Conservation (phyloP, 2,888 invertebrate genomes). For the Ischnura elegans region DNA sequence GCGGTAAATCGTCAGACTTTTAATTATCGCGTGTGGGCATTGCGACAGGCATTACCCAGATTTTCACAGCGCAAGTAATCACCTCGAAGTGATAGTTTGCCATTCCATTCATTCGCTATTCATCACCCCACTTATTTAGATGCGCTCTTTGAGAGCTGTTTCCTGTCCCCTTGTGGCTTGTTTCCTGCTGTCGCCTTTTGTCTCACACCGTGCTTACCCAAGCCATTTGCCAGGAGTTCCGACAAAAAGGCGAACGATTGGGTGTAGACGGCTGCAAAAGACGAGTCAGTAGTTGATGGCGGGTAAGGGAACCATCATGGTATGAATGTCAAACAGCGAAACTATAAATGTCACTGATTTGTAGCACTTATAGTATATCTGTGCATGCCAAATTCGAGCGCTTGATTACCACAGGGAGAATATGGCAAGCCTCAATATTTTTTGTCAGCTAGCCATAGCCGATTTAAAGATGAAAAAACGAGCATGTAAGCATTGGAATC, state of each 20-base stretch:
- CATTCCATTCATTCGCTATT: background rate
- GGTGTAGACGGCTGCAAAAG: background rate
- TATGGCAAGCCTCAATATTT: no score
- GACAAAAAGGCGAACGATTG: background rate
- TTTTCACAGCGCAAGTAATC: background rate
- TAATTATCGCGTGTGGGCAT: background rate
- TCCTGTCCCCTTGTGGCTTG: background rate
- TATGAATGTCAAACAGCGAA: background rate
- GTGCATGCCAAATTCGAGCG: no score
- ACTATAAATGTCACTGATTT: background rate
- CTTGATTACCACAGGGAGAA: no score
- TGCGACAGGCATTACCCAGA: background rate
- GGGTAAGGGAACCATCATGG: background rate
- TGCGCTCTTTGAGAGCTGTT: background rate
- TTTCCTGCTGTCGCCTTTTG: background rate
- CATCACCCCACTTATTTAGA: background rate
- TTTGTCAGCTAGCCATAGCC: no score
- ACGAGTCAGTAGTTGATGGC: background rate
- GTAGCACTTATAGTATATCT: no score
- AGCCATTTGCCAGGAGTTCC: background rate
- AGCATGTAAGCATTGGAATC: no score
- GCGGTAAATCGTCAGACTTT: background rate
- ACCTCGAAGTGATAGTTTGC: background rate
- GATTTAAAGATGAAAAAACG: no score
- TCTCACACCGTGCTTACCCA: background rate